These are phyloP conservation scores for Carlito syrichta DNA, from an alignment of 2,113 vertebrate species.

Conservation along the genomic window DNA sequence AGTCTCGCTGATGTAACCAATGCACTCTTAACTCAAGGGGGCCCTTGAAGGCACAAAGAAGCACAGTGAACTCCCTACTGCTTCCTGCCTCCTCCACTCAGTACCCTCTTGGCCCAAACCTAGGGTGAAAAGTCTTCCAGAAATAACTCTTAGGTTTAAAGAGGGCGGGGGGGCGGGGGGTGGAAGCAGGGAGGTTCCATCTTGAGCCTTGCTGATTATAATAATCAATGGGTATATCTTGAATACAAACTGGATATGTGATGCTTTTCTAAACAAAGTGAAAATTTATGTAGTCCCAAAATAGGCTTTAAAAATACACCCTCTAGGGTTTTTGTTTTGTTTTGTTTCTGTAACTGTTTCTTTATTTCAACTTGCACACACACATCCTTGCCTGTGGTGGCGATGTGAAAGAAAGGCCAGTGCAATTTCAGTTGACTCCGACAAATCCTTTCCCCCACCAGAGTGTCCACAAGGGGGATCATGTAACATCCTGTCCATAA, in stretches of 20 bases:
- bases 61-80: background rate
- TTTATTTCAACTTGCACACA: background rate
- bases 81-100: background rate
- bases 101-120: background rate
- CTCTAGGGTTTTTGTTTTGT: background rate
- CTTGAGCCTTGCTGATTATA: background rate
- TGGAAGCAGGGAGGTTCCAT: background rate
- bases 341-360: background rate
- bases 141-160: background rate
- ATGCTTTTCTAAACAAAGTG: constrained; percentile 47
- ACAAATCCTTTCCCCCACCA: background rate
- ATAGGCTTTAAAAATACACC: constrained; percentile 28
- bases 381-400: background rate
- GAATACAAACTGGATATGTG: background rate
- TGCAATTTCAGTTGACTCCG: background rate
- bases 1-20: background rate
- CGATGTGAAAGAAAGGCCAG: background rate
- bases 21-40: background rate
- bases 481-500: background rate
- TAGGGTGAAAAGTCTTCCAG: background rate
- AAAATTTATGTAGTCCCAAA: constrained; percentile 19
- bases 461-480: background rate
- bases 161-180: background rate
- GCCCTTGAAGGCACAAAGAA: background rate
- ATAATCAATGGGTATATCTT: constrained; percentile 23